A percentile compares a stretch with the other conserved stretches of the same genome.
Conservation (phyloP, 1,140 invertebrate genomes). For the Anastatus disparis region DNA sequence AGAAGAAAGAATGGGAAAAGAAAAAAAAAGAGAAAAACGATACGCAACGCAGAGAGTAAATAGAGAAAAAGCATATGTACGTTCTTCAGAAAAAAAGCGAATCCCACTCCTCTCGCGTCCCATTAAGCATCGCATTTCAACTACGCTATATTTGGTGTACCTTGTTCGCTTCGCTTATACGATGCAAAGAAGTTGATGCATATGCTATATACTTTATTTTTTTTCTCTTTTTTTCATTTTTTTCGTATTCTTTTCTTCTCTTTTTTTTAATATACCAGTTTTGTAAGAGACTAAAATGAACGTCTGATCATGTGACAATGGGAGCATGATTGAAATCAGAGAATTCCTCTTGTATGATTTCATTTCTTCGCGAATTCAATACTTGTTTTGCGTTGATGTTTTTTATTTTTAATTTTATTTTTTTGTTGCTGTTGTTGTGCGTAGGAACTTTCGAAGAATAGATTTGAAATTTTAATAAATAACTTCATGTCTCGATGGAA, state of each 20-base stretch:
- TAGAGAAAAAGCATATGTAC: too few species aligned
- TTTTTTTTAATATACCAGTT: neutral
- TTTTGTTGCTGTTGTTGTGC: too few species aligned
- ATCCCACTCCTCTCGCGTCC: constrained; percentile 30
- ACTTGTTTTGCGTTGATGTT: neutral
- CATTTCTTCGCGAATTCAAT: neutral
- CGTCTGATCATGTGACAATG: constrained; percentile 6
- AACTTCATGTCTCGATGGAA: too few species aligned
- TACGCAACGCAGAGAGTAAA: neutral
- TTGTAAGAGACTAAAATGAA: neutral
- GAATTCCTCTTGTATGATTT: neutral
- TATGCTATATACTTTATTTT: too few species aligned
- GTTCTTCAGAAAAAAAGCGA: too few species aligned
- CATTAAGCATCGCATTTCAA: constrained; percentile 40
- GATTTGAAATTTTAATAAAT: too few species aligned
- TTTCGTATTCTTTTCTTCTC: neutral
- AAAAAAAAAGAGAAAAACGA: neutral
- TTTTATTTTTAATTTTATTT: neutral
- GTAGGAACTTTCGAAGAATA: neutral
- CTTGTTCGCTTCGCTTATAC: constrained; percentile 20
- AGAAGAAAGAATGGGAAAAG: neutral
- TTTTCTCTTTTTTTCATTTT: too few species aligned
- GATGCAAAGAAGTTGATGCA: neutral
- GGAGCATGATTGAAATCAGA: constrained; percentile 1
- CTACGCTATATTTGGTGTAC: neutral